These are phyloP conservation scores for Anguilla megastoma DNA, from an alignment of 2,797 vertebrate genomes.

Conservation along the genomic window DNA sequence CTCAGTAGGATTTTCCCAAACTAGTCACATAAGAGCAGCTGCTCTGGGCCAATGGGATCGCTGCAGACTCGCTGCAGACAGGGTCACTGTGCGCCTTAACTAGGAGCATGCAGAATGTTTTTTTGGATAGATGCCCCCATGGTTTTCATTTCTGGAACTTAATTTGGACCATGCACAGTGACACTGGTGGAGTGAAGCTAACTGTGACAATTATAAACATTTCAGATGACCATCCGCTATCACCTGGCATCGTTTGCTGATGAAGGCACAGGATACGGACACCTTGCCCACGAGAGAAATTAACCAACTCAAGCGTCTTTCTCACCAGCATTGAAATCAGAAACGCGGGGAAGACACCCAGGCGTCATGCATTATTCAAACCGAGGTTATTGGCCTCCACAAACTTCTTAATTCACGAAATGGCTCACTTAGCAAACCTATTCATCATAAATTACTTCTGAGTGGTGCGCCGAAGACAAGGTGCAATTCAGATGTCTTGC, in stretches of 20 bases:
- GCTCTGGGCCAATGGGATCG: neutral
- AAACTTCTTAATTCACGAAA: constrained; percentile 50
- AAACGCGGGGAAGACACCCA: neutral
- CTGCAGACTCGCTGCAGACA: neutral
- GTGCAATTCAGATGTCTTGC: constrained; percentile 45
- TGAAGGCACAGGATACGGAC: neutral
- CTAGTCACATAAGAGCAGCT: neutral
- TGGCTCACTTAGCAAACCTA: constrained; percentile 46
- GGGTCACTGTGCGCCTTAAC: neutral
- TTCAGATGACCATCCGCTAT: neutral
- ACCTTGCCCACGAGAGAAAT: constrained; percentile 36
- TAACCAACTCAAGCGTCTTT: constrained; percentile 41
- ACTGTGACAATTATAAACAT: neutral
- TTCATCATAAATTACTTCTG: constrained; percentile 47
- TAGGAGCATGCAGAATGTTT: neutral
- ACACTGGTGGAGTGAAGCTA: neutral
- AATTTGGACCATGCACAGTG: neutral
- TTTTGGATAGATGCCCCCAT: neutral
- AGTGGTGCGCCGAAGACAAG: constrained; percentile 45
- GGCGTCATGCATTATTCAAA: constrained; percentile 38
- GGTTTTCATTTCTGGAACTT: neutral
- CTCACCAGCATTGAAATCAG: constrained; percentile 6
- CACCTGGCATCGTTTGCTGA: neutral
- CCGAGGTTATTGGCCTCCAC: constrained; percentile 43
- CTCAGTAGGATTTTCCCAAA: neutral